These are phyloP conservation scores for Neomorphus geoffroyi DNA, from an alignment of 2,797 vertebrate genomes.

Conservation along the genomic window DNA sequence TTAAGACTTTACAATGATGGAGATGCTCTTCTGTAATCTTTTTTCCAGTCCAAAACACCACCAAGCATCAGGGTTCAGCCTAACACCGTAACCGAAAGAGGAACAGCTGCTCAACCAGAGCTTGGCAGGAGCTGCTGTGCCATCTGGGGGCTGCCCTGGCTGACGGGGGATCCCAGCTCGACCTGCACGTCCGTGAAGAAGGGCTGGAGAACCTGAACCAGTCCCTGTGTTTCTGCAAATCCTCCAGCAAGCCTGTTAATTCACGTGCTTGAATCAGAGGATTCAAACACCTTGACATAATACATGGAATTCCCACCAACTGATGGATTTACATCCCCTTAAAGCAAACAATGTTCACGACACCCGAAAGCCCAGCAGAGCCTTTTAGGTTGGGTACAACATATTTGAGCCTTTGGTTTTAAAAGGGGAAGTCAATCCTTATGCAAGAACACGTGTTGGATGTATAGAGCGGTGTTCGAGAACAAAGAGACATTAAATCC, in stretches of 20 bases:
- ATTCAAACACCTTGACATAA: fast-evolving
- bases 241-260: neutral
- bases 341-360: neutral
- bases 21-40: neutral
- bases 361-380: neutral
- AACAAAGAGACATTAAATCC: neutral
- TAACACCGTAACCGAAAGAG: fast-evolving
- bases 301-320: fast-evolving
- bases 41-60: neutral
- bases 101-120: neutral
- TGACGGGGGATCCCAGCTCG: fast-evolving
- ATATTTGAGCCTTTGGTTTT: fast-evolving
- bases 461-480: neutral
- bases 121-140: neutral
- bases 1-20: neutral
- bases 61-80: no score
- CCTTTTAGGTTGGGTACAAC: neutral
- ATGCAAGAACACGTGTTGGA: fast-evolving
- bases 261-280: neutral
- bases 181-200: fast-evolving
- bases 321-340: neutral
- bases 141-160: neutral
- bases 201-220: neutral
- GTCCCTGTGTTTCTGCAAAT: fast-evolving
- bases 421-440: neutral